Evolutionary conservation across 2,888 invertebrate genomes (phyloP), one percentile per base, ranked within the genome.

Genomic region (Hypomecis punctinalis): DNA sequence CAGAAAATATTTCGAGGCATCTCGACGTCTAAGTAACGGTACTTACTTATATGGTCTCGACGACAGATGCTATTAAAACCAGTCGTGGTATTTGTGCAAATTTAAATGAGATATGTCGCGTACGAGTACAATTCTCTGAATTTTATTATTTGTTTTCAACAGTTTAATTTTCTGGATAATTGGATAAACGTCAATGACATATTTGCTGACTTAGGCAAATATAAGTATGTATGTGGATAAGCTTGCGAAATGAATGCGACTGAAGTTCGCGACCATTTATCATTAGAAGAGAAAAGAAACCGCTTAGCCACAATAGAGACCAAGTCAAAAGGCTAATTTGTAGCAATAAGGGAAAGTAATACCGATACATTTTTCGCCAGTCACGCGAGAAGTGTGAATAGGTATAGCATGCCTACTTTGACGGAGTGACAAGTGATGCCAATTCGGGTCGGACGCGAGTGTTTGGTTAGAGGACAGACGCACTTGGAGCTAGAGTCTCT

Each of bases 381-480:
- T 84, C 83, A 85, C 83, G 83, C 82, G 77, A 84, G 77, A 73
- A 73, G 78, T 75, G 75, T 76, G 77, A 79, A 80, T 76, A 75
- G 71, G 68, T 74, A 57, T 68, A 66, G 39, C 68, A 65, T 60
- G 73, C 75, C 53, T 63, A 68, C 67, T 68, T 78, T 37, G 65
- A 43, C 48, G 40, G 53, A 62, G 80, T 82, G 85, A 86, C 85
- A 84, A 84, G 84, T 80, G 82, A 84, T 73, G 83, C 81, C 80
- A 84, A 87, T 88, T 84, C 83, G 75, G 84, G 82, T 79, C 79
- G 81, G 75, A 71, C 73, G 73, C 68, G 77, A 85, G 84, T 85
- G 86, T 88, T 88, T 88, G 81, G 76, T 72, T 78, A 80, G 76
- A 71, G 76, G 74, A 71, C 70, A 71, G 65, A 63, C 70, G 69